Conservation (phyloP, 2,113 vertebrate genomes). For the Sarotherodon lohbergeri region DNA sequence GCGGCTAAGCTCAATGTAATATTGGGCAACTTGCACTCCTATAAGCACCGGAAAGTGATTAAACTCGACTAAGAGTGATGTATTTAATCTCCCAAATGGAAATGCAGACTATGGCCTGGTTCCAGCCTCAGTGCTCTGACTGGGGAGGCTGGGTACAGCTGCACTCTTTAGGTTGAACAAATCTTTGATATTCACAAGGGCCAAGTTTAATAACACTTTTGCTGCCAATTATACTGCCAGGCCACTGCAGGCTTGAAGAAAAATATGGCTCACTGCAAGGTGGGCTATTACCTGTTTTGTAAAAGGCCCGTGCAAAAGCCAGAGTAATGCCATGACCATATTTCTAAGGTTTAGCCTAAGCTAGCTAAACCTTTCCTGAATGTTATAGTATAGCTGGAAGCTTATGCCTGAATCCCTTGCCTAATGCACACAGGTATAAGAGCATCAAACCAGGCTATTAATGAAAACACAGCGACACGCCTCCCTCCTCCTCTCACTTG, state of each 20-base stretch:
- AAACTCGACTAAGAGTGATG: slow-evolving; percentile 40
- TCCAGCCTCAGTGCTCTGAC: not conserved
- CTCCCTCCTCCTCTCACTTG: not conserved
- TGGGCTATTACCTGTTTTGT: slow-evolving; percentile 4
- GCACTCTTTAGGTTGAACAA: slow-evolving; percentile 1
- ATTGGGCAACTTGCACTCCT: not conserved
- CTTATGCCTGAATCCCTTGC: not conserved
- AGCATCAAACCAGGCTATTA: slow-evolving; percentile 4
- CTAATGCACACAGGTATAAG: slow-evolving; percentile 17
- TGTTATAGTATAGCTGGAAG: not conserved
- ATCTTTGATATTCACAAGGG: slow-evolving; percentile 29
- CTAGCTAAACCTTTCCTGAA: not conserved
- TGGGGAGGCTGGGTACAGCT: not conserved
- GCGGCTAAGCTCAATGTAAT: not conserved
- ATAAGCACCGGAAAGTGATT: not conserved
- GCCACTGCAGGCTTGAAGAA: not conserved
- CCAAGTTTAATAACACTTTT: slow-evolving; percentile 11
- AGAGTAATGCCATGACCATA: not conserved
- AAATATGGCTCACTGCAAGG: not conserved
- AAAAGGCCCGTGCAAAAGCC: not conserved
- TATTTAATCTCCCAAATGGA: slow-evolving; percentile 34
- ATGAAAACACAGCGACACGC: slow-evolving; percentile 3
- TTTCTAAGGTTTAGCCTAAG: not conserved
- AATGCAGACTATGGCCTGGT: not conserved
- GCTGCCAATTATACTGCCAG: slow-evolving; percentile 6